Percentiles rank a stretch among this genome's conserved stretches.
These are phyloP conservation scores for Lasioglossum albipes DNA, from an alignment of 1,140 invertebrate genomes.

Conservation along the genomic window DNA sequence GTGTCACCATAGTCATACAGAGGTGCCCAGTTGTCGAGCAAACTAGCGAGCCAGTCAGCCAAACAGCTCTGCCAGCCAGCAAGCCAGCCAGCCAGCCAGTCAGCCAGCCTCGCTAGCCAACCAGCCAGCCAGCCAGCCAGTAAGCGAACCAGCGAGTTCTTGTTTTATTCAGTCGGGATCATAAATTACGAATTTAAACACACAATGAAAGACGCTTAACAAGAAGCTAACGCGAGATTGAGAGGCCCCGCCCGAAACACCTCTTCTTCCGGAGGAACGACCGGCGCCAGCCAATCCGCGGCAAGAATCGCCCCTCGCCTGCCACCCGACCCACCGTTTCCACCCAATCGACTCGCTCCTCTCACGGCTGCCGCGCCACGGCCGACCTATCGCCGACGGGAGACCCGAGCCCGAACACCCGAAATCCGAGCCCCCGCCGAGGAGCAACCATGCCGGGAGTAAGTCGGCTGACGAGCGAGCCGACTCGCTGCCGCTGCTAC, in stretches of 20 bases:
- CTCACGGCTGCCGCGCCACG: neutral
- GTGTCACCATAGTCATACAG: slow-evolving; percentile 57
- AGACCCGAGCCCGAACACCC: slow-evolving; percentile 21
- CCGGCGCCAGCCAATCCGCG: slow-evolving; percentile 66
- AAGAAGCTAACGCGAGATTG: slow-evolving; percentile 81
- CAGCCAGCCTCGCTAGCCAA: slow-evolving; percentile 44
- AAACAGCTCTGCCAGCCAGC: slow-evolving; percentile 51
- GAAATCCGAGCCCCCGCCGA: slow-evolving; percentile 16
- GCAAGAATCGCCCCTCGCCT: slow-evolving; percentile 50
- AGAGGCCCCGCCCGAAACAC: slow-evolving; percentile 76
- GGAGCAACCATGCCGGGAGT: slow-evolving; percentile 43
- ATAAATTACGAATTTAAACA: slow-evolving; percentile 81
- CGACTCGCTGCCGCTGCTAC: slow-evolving; percentile 29
- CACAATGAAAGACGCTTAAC: slow-evolving; percentile 82
- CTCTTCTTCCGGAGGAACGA: slow-evolving; percentile 66
- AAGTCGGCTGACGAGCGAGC: slow-evolving; percentile 45
- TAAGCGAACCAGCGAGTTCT: slow-evolving; percentile 70
- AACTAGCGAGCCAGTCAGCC: slow-evolving; percentile 59
- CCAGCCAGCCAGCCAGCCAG: slow-evolving; percentile 55
- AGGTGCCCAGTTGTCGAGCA: slow-evolving; percentile 63
- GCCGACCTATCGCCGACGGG: slow-evolving; percentile 34
- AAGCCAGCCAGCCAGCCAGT: slow-evolving; percentile 43
- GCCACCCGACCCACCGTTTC: slow-evolving; percentile 47
- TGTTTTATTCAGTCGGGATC: slow-evolving; percentile 81
- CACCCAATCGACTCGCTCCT: slow-evolving; percentile 48